These are phyloP conservation scores for Pseudochaenichthys georgianus DNA, from an alignment of 2,797 vertebrate species.

Conservation along the genomic window DNA sequence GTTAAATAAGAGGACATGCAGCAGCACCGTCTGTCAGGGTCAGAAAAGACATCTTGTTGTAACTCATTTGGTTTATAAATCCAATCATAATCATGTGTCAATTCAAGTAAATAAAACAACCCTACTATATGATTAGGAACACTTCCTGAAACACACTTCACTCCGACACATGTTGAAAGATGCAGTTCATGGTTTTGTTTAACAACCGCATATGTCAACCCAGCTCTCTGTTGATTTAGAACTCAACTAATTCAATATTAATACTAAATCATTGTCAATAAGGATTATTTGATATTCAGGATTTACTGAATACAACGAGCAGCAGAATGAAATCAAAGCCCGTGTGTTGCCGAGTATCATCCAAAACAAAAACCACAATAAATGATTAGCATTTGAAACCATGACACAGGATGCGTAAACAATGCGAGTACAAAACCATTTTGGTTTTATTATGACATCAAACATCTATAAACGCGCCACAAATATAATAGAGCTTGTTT, in stretches of 20 bases:
- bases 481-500: constrained; percentile 4
- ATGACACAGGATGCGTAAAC: neutral
- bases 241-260: neutral
- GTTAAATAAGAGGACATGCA: neutral
- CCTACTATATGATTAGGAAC: neutral
- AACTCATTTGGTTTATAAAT: neutral
- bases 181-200: no score
- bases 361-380: constrained; percentile 4
- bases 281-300: neutral
- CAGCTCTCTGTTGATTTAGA: neutral
- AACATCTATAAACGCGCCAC: constrained; percentile 9
- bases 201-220: neutral
- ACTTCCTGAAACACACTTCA: neutral
- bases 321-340: constrained; percentile 48
- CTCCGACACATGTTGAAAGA: neutral
- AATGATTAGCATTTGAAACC: constrained; percentile 45
- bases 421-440: neutral
- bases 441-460: constrained; percentile 41
- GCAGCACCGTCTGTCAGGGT: constrained; percentile 1
- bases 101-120: neutral
- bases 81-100: neutral
- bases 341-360: constrained; percentile 18
- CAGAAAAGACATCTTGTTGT: neutral
- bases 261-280: neutral
- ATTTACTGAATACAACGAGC: neutral